A percentile compares a stretch with the other conserved stretches of the same genome.
Evolutionary conservation across 2,113 vertebrate species (phyloP).

Genomic region (Phalacrocorax brasilianus): DNA sequence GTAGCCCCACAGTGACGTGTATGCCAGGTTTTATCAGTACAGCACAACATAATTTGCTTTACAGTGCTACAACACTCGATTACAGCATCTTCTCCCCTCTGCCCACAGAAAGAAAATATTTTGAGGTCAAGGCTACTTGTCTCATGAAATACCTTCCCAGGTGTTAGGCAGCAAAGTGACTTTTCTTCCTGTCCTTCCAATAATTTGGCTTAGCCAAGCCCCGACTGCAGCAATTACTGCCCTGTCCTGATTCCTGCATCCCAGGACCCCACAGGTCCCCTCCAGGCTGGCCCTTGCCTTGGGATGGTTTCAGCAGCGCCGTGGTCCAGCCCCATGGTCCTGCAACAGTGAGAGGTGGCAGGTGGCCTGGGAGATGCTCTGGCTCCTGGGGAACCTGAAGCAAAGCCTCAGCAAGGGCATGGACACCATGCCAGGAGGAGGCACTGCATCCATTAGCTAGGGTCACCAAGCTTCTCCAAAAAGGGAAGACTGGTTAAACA

Average conservation of each 20-base stretch:
- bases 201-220: neutral
- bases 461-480: neutral
- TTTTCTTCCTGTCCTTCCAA: neutral
- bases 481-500: neutral
- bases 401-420: neutral
- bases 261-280: neutral
- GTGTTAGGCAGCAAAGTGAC: neutral
- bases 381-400: neutral
- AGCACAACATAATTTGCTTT: neutral
- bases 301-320: neutral
- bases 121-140: neutral
- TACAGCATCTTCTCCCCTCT: neutral
- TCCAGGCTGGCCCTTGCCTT: neutral
- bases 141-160: neutral
- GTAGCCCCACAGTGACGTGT: neutral
- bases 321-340: neutral
- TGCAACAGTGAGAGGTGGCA: neutral
- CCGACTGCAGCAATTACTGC: neutral
- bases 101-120: neutral
- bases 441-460: neutral
- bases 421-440: neutral
- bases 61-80: rapidly evolving
- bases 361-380: neutral
- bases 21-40: neutral
- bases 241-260: neutral